Evolutionary conservation across 2,797 vertebrate species (phyloP).

Genomic region (Notamacropus eugenii): DNA sequence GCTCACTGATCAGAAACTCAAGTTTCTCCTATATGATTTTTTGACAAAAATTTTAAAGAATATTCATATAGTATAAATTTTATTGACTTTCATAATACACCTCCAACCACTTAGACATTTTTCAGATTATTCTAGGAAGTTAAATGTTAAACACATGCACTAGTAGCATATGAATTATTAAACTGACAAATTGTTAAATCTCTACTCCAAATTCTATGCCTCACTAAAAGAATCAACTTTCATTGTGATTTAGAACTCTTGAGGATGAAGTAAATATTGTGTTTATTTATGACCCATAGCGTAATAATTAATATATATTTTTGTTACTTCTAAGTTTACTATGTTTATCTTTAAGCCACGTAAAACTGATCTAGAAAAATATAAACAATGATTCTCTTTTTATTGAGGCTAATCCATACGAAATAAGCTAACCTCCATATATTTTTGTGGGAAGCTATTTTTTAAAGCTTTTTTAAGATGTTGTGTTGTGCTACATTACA

Average conservation of each 20-base stretch:
- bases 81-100: neutral
- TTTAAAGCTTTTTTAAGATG: slow-evolving; percentile 59
- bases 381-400: neutral
- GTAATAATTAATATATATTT: neutral
- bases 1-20: neutral
- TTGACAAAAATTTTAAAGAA: slow-evolving; percentile 1
- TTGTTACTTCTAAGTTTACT: neutral
- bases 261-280: neutral
- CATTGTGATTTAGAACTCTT: neutral
- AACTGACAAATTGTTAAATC: slow-evolving; percentile 9
- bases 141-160: neutral
- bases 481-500: slow-evolving; percentile 49
- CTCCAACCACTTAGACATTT: neutral
- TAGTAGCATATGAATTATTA: slow-evolving; percentile 6
- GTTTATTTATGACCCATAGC: neutral
- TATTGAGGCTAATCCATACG: neutral
- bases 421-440: slow-evolving; percentile 6
- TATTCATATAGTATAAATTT: neutral
- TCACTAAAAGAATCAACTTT: neutral
- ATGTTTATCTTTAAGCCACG: neutral
- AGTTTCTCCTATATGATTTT: slow-evolving; percentile 22
- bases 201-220: neutral
- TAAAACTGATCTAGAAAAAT: neutral
- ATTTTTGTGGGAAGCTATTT: slow-evolving; percentile 24
- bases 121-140: neutral